Percentiles rank a stretch among this genome's conserved stretches.
These are phyloP conservation scores for Scotopteryx bipunctaria DNA, from an alignment of 2,888 invertebrate species.

Conservation along the genomic window DNA sequence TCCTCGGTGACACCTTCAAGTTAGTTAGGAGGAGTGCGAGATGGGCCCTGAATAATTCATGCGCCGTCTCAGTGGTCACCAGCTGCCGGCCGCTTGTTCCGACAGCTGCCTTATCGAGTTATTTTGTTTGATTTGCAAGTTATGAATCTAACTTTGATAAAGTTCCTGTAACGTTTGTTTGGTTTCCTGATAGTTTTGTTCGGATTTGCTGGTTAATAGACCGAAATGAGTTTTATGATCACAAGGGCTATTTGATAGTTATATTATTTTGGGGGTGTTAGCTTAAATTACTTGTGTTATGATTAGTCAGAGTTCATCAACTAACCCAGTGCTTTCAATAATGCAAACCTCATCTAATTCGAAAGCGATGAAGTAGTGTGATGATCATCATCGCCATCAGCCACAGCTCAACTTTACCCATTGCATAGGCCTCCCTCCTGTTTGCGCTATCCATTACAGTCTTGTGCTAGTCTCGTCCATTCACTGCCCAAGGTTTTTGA, in stretches of 20 bases:
- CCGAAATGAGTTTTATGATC: slow-evolving; percentile 1
- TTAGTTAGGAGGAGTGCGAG: slow-evolving; percentile 17
- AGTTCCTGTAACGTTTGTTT: slow-evolving; percentile 34
- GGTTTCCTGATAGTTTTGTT: slow-evolving; percentile 16
- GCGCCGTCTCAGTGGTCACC: slow-evolving; percentile 26
- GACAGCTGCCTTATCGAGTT: slow-evolving; percentile 39
- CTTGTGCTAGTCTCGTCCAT: no score
- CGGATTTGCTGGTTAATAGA: neutral
- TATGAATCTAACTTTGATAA: slow-evolving; percentile 32
- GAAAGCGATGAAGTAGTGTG: no score
- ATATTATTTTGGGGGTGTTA: neutral
- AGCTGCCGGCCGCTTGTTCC: slow-evolving; percentile 23
- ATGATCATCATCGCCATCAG: no score
- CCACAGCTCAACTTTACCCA: no score
- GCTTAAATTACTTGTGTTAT: neutral
- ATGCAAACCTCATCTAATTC: no score
- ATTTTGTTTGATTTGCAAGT: slow-evolving; percentile 37
- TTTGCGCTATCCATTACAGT: no score
- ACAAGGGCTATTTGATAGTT: neutral
- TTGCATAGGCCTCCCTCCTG: no score
- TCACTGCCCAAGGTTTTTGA: no score
- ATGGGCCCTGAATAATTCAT: slow-evolving; percentile 31
- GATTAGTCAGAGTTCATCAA: no score
- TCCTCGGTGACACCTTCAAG: slow-evolving; percentile 13
- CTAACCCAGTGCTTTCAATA: no score